Conservation (phyloP, 2,888 invertebrate genomes). For the Machimus atricapillus region DNA sequence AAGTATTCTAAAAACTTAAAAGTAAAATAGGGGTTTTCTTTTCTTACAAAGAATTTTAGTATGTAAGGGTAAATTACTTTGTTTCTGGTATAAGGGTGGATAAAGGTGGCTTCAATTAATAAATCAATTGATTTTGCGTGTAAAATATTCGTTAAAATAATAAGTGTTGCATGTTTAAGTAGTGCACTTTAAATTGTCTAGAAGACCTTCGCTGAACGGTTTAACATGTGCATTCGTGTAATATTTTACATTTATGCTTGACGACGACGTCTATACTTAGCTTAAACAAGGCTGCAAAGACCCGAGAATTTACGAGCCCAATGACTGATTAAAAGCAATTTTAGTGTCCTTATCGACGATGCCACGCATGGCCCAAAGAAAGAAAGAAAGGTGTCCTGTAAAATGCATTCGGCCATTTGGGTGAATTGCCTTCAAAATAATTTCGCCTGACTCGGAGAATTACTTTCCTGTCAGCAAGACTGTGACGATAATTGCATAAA, state of each 20-base stretch:
- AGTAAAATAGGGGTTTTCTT: no score
- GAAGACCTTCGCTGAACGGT: background rate
- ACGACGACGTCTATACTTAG: background rate
- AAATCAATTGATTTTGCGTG: background rate
- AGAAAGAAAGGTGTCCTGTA: background rate
- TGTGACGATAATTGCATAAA: slow-evolving; percentile 53
- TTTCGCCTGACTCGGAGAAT: background rate
- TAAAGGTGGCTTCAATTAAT: background rate
- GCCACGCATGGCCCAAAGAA: background rate
- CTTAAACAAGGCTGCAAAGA: background rate
- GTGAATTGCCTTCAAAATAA: background rate
- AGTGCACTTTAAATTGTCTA: background rate
- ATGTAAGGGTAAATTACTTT: no score
- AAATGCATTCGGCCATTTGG: background rate
- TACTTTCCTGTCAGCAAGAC: slow-evolving; percentile 38
- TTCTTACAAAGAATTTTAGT: no score
- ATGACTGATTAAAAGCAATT: background rate
- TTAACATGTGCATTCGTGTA: background rate
- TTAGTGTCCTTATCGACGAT: background rate
- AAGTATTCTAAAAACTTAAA: no score
- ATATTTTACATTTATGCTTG: background rate
- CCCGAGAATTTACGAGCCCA: background rate
- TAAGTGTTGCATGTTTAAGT: background rate
- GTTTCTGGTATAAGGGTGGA: no score
- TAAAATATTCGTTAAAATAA: background rate